Base-by-base conservation (phyloP, 2,113 vertebrate species). In the Vimba vimba region DNA sequence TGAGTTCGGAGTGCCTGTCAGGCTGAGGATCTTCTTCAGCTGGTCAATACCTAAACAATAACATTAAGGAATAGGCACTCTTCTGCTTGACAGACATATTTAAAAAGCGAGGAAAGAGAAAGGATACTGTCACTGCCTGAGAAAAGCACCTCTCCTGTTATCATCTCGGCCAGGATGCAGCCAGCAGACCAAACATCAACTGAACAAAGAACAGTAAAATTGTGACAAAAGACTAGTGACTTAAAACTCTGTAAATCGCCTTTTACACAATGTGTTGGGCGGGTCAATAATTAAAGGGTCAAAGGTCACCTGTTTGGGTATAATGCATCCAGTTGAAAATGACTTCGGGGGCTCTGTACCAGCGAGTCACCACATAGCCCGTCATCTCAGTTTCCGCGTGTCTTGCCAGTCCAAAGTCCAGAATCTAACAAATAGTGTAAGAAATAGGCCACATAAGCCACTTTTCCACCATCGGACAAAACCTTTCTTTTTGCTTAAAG, bases 261-360 rank as follows among this genome's bases (percentile, higher is more conserved):
- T 9, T 50, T 13, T 21, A 71, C 13, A 10, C 33, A n/a, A 62
- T 69, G 50, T 25, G 64, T 43, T 30, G 52, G 45, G 30, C 15
- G 60, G 47, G 43, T 77, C 4, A 64, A 30, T 43, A 19, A 75
- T 75, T 30, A 25, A 15, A 50, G 45, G 27, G 77, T 50, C 60
- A 57, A 47, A 79, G 27, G 43, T 90, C 75, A 96, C 95, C 96
- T 92, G 94, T 93, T 78, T 96, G 94, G 84, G 90, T 96, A 88
- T 96, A 96, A 91, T 95, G 96, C 96, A 96, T 96, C 95, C 95
- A 96, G 93, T 96, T 96, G 82, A 96, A 94, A 55, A 96, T 96
- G 90, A 96, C 36, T 90, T 96, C 96, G 11, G 96, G 96, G 5
- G 96, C 93, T 87, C 96, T 88, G 92, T 96, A 96, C 96, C 96